Conservation (phyloP, 53 echinoderm and acorn worm genomes). For the Zoroaster sp. region DNA sequence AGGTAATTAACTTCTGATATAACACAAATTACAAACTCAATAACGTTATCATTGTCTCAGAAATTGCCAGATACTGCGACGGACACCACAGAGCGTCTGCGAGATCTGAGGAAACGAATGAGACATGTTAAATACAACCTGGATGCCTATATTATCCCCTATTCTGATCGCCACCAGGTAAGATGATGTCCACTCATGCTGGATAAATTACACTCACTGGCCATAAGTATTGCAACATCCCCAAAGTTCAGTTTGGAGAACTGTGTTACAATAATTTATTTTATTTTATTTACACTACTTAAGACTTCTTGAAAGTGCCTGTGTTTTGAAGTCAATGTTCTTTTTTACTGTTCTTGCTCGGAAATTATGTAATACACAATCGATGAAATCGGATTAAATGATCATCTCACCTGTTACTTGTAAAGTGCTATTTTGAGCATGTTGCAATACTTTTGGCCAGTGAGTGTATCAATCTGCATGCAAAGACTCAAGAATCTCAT, state of each 20-base stretch:
- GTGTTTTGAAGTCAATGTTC: neutral
- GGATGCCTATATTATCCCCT: conserved; percentile 57
- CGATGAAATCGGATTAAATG: no score
- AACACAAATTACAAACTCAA: neutral
- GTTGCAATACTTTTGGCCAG: no score
- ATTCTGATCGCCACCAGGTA: conserved; percentile 59
- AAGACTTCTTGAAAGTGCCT: no score
- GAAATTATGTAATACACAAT: no score
- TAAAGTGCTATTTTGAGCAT: no score
- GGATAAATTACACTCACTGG: no score
- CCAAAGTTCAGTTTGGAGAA: neutral
- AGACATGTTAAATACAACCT: conserved; percentile 25
- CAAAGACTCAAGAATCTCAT: no score
- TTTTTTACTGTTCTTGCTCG: neutral
- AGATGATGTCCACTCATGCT: neutral
- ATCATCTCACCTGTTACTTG: no score
- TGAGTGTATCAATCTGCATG: no score
- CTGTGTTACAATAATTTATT: neutral
- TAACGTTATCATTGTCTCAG: neutral
- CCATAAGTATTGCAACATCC: no score
- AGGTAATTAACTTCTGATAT: neutral
- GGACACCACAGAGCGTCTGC: conserved; percentile 41
- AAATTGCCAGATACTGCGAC: conserved; percentile 38
- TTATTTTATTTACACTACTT: neutral
- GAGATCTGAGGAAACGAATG: conserved; percentile 53